Evolutionary conservation across 2,113 vertebrate genomes (phyloP).

Genomic region (Oreamnos americanus): DNA sequence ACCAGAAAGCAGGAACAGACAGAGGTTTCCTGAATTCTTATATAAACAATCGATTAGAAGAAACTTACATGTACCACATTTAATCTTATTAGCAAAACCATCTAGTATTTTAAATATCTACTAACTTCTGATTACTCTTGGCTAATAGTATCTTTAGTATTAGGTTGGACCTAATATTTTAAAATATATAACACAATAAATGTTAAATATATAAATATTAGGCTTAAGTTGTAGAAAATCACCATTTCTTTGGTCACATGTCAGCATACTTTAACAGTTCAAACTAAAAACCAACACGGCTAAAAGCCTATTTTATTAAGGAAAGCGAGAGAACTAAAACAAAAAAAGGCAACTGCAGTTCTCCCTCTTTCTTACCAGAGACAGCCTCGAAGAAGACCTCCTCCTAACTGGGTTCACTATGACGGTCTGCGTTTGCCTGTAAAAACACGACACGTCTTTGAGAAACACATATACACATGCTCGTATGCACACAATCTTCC

Average conservation of each 20-base stretch:
- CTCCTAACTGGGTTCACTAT: slow-evolving; percentile 92
- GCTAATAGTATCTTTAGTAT: not conserved
- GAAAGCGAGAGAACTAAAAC: not conserved
- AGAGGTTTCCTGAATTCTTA: not conserved
- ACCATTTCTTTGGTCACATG: not conserved
- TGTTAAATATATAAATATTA: not conserved
- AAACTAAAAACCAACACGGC: not conserved
- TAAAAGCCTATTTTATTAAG: not conserved
- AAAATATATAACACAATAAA: not conserved
- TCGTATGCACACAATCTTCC: not conserved
- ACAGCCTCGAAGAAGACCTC: slow-evolving; percentile 91
- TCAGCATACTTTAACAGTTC: not conserved
- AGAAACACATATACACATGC: not conserved
- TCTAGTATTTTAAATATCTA: not conserved
- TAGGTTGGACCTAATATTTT: not conserved
- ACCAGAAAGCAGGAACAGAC: not conserved
- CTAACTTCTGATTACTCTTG: not conserved
- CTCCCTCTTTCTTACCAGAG: slow-evolving; percentile 87
- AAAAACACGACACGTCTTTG: slow-evolving; percentile 43
- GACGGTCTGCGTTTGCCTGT: slow-evolving; percentile 89
- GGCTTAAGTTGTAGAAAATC: not conserved
- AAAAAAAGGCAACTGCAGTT: not conserved
- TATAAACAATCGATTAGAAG: not conserved
- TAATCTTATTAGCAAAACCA: not conserved
- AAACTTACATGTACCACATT: not conserved